A percentile compares a stretch with the other conserved stretches of the same genome.
Evolutionary conservation across 2,797 vertebrate species (phyloP).

Genomic region (Sphenopsis melanotis): DNA sequence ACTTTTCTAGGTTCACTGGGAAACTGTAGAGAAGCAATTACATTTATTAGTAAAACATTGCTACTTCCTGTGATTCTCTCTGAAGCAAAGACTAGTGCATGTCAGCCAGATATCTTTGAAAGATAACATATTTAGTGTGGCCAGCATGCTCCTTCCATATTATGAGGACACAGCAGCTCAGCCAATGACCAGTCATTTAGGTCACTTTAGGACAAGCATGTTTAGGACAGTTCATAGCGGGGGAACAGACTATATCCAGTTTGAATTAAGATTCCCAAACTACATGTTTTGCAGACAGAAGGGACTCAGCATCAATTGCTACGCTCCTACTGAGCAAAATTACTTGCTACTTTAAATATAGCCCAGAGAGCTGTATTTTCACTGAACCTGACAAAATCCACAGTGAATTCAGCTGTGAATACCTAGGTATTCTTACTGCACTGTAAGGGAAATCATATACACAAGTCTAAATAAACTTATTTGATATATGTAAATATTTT

Average conservation of each 20-base stretch:
- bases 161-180: not conserved
- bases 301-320: conserved; percentile 15
- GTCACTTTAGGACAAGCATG: conserved; percentile 1
- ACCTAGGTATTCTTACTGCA: not conserved
- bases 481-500: not conserved
- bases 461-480: not conserved
- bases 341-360: conserved; percentile 35
- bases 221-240: not conserved
- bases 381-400: not conserved
- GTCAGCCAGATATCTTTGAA: not conserved
- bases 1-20: not conserved
- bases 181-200: not conserved
- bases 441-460: not conserved
- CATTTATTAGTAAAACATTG: not conserved
- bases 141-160: not conserved
- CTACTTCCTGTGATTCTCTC: not conserved
- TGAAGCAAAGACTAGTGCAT: not conserved
- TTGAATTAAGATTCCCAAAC: not conserved
- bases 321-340: conserved; percentile 28
- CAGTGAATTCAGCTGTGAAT: not conserved
- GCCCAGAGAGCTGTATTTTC: not conserved
- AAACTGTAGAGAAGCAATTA: not conserved
- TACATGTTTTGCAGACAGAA: conserved; percentile 14
- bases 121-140: not conserved
- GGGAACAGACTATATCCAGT: not conserved